Base-by-base conservation (phyloP, 1,140 invertebrate species). In the Dryas iulia region DNA sequence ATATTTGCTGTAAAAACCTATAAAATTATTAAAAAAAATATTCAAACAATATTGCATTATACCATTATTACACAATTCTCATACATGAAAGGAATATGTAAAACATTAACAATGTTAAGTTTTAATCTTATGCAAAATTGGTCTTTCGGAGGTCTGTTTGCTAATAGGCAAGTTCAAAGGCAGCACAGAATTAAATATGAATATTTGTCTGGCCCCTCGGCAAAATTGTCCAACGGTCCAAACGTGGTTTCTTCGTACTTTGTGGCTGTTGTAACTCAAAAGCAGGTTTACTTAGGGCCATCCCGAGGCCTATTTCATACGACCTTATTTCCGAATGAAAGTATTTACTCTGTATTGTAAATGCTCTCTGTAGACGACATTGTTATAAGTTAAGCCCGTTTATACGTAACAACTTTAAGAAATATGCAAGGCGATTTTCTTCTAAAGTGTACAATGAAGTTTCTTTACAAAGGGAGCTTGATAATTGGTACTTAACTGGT, bases 321-420 rank as follows among this genome's bases (percentile, higher is more conserved):
- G 71, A 69, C 61, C 79, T 73, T 82, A 82, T 83, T 81, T 77
- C 70, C 59, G 69, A 82, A 82, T 81, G 79, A 86, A 87, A 82
- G 78, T 88, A 87, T 88, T 90, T 90, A 78, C 81, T 79, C 82
- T 86, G 81, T 83, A 81, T 90, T 79, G 77, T 81, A 82, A 87
- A 86, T 87, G 79, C 76, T 74, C 73, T 77, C 71, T 73, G 79
- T 78, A 69, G 76, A 80, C 73, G 77, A 83, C 78, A 89, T 85
- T 85, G 82, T 87, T 87, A 82, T 67, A 76, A 76, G 66, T 78
- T 80, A 39, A 69, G 59, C 68, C 59, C 66, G 25, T 70, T 71
- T 74, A 62, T 73, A 72, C 61, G 66, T 69, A 72, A 72, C 72
- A 72, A 78, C 66, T 78, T 76, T 66, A 57, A 64, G 66, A 71